Evolutionary conservation across 2,888 invertebrate genomes (phyloP).

Genomic region (Coenonympha glycerion): DNA sequence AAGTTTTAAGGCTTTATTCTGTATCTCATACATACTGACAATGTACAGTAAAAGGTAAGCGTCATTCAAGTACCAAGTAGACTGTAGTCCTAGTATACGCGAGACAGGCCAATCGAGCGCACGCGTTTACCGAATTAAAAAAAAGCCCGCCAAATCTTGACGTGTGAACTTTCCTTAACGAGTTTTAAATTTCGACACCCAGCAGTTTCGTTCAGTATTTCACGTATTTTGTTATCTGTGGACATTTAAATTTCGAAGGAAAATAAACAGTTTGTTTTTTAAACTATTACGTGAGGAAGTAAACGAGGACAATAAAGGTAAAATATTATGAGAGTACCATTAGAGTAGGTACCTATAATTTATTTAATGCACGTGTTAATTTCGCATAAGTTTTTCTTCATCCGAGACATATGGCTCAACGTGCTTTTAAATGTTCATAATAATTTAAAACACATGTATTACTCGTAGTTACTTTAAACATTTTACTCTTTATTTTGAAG

Average conservation of each 20-base stretch:
- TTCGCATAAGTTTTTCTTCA: conserved; percentile 15
- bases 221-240: conserved; percentile 39
- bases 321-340: conserved; percentile 28
- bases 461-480: no score
- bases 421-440: no score
- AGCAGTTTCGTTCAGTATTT: conserved; percentile 21
- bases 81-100: conserved; percentile 62
- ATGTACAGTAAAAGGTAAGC: conserved; percentile 62
- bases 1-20: conserved; percentile 44
- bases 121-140: conserved; percentile 41
- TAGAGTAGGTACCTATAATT: conserved; percentile 22
- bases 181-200: conserved; percentile 40
- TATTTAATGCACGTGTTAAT: conserved; percentile 27
- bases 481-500: no score
- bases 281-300: conserved; percentile 34
- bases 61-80: conserved; percentile 30
- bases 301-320: conserved; percentile 47
- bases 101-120: conserved; percentile 49
- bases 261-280: conserved; percentile 36
- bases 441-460: no score
- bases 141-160: conserved; percentile 46
- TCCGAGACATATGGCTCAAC: conserved; percentile 8
- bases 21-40: conserved; percentile 31
- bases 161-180: conserved; percentile 31
- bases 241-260: conserved; percentile 34